Evolutionary conservation across 1,140 invertebrate species (phyloP).

Genomic region (Microplitis mediator): DNA sequence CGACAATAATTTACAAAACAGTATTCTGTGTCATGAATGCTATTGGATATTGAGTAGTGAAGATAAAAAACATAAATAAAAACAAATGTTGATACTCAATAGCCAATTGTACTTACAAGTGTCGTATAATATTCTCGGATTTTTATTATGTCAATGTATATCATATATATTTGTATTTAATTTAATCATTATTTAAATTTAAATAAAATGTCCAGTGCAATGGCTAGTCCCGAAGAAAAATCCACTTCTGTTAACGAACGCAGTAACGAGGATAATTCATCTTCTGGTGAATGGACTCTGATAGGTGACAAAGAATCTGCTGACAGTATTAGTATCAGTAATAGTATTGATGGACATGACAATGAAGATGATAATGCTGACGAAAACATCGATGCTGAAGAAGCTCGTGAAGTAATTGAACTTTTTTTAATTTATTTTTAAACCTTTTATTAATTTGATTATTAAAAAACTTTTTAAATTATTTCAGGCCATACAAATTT

Average conservation of each 20-base stretch:
- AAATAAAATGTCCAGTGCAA: neutral
- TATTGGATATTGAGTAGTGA: too few species aligned
- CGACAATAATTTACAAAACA: too few species aligned
- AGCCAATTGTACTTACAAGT: too few species aligned
- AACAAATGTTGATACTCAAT: too few species aligned
- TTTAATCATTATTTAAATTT: too few species aligned
- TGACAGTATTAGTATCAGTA: neutral
- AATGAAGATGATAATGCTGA: neutral
- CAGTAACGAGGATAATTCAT: neutral
- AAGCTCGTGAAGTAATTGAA: constrained; percentile 1
- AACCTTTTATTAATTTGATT: neutral
- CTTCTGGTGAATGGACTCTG: constrained; percentile 5
- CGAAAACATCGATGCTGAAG: neutral
- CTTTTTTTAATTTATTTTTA: neutral
- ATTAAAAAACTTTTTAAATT: neutral
- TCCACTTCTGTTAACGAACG: neutral
- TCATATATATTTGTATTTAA: too few species aligned
- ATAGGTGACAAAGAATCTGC: constrained; percentile 2
- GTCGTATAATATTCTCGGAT: too few species aligned
- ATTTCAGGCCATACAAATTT: constrained; percentile 7
- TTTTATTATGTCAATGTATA: too few species aligned
- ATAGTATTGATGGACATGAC: neutral
- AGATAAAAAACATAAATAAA: too few species aligned
- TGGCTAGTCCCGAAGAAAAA: neutral
- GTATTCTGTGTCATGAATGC: too few species aligned